These are phyloP conservation scores for Catajapyx aquilonaris DNA, from an alignment of 1,140 invertebrate genomes.

Conservation along the genomic window DNA sequence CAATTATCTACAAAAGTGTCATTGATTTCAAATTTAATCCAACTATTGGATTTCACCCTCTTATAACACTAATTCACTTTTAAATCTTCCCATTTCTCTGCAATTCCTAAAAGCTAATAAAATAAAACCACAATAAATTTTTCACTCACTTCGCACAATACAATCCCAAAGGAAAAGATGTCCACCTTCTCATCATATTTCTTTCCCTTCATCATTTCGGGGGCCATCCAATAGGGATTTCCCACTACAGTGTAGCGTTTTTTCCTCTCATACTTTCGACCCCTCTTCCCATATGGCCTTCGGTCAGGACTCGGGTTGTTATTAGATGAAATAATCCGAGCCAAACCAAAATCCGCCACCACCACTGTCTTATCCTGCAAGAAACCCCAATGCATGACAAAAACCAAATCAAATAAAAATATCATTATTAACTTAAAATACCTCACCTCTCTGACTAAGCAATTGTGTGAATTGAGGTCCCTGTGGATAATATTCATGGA, in stretches of 20 bases:
- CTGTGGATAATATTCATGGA: constrained; percentile 85
- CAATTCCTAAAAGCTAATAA: constrained; percentile 4
- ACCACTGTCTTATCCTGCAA: constrained; percentile 63
- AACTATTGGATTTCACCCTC: not conserved
- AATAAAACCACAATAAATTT: no score
- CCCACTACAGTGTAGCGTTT: constrained; percentile 64
- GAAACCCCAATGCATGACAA: no score
- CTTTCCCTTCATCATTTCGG: constrained; percentile 91
- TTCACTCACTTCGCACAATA: constrained; percentile 65
- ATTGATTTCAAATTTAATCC: constrained; percentile 2
- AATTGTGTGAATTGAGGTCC: constrained; percentile 92
- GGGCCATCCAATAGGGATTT: constrained; percentile 96
- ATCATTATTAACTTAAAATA: no score
- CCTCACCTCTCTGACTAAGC: constrained; percentile 58
- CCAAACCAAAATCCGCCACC: constrained; percentile 85
- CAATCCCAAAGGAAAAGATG: constrained; percentile 90
- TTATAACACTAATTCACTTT: not conserved
- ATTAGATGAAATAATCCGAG: constrained; percentile 56
- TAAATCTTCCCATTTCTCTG: not conserved
- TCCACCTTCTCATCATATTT: constrained; percentile 95
- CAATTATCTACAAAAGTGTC: constrained; percentile 48
- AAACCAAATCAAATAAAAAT: no score
- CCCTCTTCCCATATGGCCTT: constrained; percentile 17
- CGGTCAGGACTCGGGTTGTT: constrained; percentile 16
- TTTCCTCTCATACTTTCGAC: constrained; percentile 33